Conservation (phyloP, 2,888 invertebrate genomes). For the Amitus sp. region DNA sequence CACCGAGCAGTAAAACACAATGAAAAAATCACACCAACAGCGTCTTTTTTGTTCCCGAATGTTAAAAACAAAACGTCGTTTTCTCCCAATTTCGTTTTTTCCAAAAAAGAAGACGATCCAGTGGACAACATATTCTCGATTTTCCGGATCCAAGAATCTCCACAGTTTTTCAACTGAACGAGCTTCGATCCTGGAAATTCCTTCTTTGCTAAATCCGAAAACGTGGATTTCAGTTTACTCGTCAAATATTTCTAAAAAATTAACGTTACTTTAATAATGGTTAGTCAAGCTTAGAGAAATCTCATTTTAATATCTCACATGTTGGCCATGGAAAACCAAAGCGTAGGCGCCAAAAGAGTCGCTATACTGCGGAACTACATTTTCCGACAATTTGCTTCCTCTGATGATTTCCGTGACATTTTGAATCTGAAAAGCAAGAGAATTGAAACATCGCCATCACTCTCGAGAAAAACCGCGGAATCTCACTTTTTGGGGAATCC, state of each 20-base stretch:
- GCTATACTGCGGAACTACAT: conserved; percentile 31
- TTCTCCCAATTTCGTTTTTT: conserved; percentile 62
- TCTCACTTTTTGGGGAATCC: conserved; percentile 76
- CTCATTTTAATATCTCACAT: conserved; percentile 51
- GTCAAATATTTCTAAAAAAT: conserved; percentile 67
- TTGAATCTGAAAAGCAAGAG: conserved; percentile 60
- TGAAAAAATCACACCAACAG: conserved; percentile 64
- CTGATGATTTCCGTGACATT: conserved; percentile 67
- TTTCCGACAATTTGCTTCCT: conserved; percentile 22
- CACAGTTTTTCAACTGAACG: conserved; percentile 52
- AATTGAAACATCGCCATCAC: too few species aligned
- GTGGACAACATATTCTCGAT: conserved; percentile 62
- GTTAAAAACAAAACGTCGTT: conserved; percentile 69
- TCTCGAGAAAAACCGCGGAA: too few species aligned
- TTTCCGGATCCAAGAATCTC: conserved; percentile 44
- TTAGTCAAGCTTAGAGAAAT: neutral
- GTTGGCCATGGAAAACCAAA: conserved; percentile 69
- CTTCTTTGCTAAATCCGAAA: conserved; percentile 68
- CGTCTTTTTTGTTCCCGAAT: conserved; percentile 68
- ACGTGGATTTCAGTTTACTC: conserved; percentile 69
- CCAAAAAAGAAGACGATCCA: conserved; percentile 59
- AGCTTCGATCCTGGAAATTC: conserved; percentile 57
- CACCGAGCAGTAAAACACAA: too few species aligned
- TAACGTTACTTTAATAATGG: neutral
- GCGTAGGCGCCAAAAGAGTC: conserved; percentile 70